Conservation (phyloP, 2,797 vertebrate genomes). For the Fistularia commersonii region DNA sequence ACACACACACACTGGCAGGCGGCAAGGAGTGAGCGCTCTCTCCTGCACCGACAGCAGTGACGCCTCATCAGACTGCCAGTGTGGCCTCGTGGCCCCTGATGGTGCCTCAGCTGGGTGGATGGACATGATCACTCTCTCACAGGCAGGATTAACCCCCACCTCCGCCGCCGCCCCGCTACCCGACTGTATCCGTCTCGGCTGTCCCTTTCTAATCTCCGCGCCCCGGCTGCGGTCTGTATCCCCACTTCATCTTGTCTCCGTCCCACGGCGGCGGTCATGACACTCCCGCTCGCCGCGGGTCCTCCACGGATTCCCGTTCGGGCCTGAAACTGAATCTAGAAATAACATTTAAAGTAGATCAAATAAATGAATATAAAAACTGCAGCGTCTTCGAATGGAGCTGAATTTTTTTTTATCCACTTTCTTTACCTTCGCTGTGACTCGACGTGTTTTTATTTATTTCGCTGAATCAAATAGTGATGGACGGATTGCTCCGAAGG, state of each 20-base stretch:
- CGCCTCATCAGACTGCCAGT: conserved; percentile 77
- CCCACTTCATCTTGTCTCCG: conserved; percentile 48
- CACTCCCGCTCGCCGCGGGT: no score
- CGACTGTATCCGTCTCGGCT: conserved; percentile 65
- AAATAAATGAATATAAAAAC: no score
- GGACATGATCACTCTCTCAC: conserved; percentile 77
- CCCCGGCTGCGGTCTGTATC: conserved; percentile 62
- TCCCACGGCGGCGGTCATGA: conserved; percentile 33
- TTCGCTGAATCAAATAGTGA: no score
- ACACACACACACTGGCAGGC: conserved; percentile 45
- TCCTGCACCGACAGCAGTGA: conserved; percentile 63
- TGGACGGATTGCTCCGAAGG: no score
- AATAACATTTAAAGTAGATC: no score
- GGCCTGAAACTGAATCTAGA: no score
- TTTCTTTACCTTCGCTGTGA: no score
- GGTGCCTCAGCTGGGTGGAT: conserved; percentile 73
- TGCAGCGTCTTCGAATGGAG: no score
- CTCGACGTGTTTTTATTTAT: no score
- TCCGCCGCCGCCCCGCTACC: conserved; percentile 11
- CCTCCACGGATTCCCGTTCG: no score
- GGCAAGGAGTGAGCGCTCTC: conserved; percentile 62
- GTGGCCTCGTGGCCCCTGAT: conserved; percentile 66
- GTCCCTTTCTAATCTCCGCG: conserved; percentile 70
- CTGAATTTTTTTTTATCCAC: no score
- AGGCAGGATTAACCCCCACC: conserved; percentile 72